A percentile compares a stretch with the other conserved stretches of the same genome.
Conservation (phyloP, 2,113 vertebrate species). For the Pogona vitticeps region DNA sequence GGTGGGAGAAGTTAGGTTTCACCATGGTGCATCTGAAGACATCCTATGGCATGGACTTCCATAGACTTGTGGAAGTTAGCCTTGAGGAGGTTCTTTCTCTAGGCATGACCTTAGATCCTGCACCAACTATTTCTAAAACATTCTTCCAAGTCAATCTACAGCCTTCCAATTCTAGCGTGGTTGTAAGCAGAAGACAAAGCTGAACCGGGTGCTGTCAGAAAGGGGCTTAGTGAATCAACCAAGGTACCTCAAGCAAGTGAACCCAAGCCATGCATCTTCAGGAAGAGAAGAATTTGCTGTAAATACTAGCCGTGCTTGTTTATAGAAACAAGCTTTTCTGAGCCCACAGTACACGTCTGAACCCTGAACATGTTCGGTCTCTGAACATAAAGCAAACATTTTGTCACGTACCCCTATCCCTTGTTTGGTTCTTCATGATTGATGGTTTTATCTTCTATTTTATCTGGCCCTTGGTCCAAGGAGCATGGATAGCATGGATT, state of each 20-base stretch:
- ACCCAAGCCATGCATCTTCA: background rate
- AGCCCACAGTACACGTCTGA: background rate
- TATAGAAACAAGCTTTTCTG: background rate
- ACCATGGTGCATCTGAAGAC: background rate
- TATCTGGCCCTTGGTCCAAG: background rate
- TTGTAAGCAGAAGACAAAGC: background rate
- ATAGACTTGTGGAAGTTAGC: background rate
- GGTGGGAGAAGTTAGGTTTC: no score
- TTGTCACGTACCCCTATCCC: no score
- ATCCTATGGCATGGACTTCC: background rate
- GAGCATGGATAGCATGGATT: background rate
- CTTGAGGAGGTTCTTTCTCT: background rate
- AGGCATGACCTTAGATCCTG: background rate
- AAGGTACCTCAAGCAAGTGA: background rate
- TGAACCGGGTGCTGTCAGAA: no score
- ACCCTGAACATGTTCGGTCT: background rate
- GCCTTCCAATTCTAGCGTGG: background rate
- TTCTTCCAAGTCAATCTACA: background rate
- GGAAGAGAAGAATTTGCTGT: background rate
- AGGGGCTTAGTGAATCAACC: background rate
- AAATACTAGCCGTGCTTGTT: no score
- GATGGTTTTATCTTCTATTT: background rate
- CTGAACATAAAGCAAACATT: background rate
- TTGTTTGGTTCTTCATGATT: background rate
- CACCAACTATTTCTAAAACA: background rate